Evolutionary conservation across 2,888 invertebrate species (phyloP), one percentile per base, ranked within the genome.

Genomic region (Drosophila nigritarsus): DNA sequence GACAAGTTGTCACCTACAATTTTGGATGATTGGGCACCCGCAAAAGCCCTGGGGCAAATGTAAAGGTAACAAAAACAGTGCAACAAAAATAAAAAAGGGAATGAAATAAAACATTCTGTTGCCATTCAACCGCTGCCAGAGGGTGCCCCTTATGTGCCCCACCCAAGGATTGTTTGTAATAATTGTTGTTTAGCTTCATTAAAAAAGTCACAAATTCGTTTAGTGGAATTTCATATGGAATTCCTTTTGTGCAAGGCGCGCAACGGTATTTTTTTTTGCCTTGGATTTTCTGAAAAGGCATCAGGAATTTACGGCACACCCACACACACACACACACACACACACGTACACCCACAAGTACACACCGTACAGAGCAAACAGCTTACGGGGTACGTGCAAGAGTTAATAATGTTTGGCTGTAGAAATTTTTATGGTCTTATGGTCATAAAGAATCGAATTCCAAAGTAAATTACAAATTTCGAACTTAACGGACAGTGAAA

Each of bases 201-300:
- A 84, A 85, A 87, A 87, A 87, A 86, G 83, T 88, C 86, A 62
- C 80, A 84, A 85, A 84, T 85, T 85, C 88, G 86, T 77, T 85
- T 73, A 80, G 69, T 67, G 88, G 81, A 83, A 84, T 84, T 86
- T 73, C 88, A 86, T 80, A 80, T 88, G 70, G 80, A 72, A 88
- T 73, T 85, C 71, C 80, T 76, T 76, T 82, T 79, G 80, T 76
- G 50, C 72, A 54, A 58, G 63, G 65, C 27, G 8, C 15, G 40
- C 75, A 36, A 42, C 36, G 9, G 20, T 20, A 13, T 45, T 59
- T 38, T 60, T 32, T 24, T 24, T 24, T 24, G 1, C 27, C 27
- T 50, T 38, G 20, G 30, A 56, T 53, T 65, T 65, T 58, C 30
- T 13, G 40, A 60, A 66, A 82, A 60, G 62, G 60, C 82, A 82